A percentile compares a stretch with the other conserved stretches of the same genome.
phyloP scores from a whole-genome alignment of 2,888 invertebrate genomes.

The Operophtera brumata region DNA sequence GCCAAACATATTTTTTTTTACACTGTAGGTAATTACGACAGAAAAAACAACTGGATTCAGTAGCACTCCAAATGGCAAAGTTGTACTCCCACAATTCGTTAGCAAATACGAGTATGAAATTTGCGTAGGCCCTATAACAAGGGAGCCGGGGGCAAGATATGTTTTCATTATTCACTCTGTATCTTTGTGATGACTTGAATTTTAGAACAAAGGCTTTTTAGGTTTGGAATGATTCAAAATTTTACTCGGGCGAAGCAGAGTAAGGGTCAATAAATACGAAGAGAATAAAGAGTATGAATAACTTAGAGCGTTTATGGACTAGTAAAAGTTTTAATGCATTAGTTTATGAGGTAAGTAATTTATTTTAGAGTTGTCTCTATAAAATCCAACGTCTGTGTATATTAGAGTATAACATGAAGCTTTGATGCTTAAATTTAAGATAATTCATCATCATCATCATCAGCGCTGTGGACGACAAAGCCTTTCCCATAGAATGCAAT shows the following conservation, averaged over 20 bases:
- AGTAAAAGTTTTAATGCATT: background rate
- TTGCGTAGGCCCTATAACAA: conserved; percentile 32
- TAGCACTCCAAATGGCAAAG: background rate
- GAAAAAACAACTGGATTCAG: conserved; percentile 5
- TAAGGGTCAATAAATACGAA: conserved; percentile 11
- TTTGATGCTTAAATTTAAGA: background rate
- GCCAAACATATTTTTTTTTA: too few relatives aligned
- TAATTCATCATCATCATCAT: too few relatives aligned
- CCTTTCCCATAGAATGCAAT: too few relatives aligned
- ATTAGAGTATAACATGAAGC: background rate
- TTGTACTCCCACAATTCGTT: conserved; percentile 6
- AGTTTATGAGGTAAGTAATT: background rate
- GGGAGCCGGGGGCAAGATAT: conserved; percentile 33
- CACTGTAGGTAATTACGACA: background rate
- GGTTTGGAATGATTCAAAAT: conserved; percentile 26
- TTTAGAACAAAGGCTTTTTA: conserved; percentile 37
- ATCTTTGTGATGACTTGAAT: conserved; percentile 38
- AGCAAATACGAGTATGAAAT: conserved; percentile 24
- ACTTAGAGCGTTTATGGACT: conserved; percentile 3
- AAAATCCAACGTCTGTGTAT: background rate
- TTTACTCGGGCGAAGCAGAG: background rate
- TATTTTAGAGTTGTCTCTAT: background rate
- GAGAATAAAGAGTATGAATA: conserved; percentile 1
- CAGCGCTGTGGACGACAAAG: too few relatives aligned
- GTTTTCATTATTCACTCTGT: conserved; percentile 40